phyloP scores from a whole-genome alignment of 2,113 vertebrate species.

The Carassius gibelio region DNA sequence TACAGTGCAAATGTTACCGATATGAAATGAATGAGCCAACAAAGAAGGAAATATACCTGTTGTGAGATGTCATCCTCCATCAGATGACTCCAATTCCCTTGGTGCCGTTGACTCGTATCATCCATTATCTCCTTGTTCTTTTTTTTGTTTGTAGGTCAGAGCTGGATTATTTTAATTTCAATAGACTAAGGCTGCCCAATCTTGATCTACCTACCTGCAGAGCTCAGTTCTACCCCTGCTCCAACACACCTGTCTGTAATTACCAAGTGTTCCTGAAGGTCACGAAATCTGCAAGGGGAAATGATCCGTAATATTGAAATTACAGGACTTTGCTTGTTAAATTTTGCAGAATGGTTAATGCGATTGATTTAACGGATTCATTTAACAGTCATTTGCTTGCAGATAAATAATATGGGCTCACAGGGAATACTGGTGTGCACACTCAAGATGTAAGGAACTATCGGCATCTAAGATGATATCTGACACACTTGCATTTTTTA shows the following conservation, averaged over 20 bases:
- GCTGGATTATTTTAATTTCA: slow-evolving; percentile 12
- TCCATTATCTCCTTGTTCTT: slow-evolving; percentile 4
- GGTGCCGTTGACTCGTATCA: background rate
- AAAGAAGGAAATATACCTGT: slow-evolving; percentile 2
- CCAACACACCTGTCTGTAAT: too few species aligned
- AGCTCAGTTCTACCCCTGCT: background rate
- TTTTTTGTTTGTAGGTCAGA: background rate
- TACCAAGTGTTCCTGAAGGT: too few species aligned
- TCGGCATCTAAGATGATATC: background rate
- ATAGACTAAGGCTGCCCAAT: background rate
- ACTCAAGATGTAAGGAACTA: background rate
- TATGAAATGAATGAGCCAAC: background rate
- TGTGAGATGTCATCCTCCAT: background rate
- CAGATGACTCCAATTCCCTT: slow-evolving; percentile 6
- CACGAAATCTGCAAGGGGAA: background rate
- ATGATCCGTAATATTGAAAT: background rate
- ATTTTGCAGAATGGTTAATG: background rate
- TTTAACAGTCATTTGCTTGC: background rate
- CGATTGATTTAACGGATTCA: background rate
- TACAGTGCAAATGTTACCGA: slow-evolving; percentile 2
- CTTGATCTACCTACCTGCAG: background rate
- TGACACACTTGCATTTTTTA: background rate
- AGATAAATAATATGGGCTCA: background rate
- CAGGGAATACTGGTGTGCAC: background rate
- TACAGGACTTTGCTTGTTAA: too few species aligned